These are phyloP conservation scores for Saxicola maurus DNA, from an alignment of 2,797 vertebrate genomes.

Conservation along the genomic window DNA sequence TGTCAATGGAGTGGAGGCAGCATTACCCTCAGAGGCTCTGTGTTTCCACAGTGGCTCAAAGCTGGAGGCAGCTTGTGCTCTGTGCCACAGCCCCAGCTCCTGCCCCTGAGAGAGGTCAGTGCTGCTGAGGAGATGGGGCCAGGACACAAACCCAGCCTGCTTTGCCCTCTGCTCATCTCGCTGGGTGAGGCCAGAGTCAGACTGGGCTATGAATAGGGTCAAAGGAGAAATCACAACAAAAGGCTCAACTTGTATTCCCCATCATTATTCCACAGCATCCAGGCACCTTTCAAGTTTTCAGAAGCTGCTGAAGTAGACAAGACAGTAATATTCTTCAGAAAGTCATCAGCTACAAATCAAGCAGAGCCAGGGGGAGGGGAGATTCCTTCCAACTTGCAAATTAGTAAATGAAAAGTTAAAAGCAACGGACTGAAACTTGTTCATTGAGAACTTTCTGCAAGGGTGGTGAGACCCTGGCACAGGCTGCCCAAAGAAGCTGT, in stretches of 20 bases:
- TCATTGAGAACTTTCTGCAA: background rate
- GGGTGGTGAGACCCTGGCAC: background rate
- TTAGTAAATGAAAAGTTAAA: background rate
- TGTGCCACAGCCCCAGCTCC: background rate
- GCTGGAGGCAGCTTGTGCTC: background rate
- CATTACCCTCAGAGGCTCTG: background rate
- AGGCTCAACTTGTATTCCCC: background rate
- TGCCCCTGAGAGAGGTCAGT: background rate
- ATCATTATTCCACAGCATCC: background rate
- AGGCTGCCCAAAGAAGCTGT: background rate
- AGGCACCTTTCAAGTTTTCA: background rate
- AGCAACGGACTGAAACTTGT: background rate
- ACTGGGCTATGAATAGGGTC: background rate
- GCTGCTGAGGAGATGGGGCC: background rate
- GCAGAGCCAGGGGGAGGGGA: background rate
- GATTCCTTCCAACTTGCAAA: background rate
- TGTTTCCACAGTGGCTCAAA: background rate
- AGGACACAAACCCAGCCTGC: background rate
- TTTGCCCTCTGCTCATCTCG: background rate
- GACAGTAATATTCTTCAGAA: background rate
- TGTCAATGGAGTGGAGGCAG: background rate
- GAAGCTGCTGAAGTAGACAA: background rate
- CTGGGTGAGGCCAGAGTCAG: background rate
- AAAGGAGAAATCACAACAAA: background rate
- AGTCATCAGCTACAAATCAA: background rate